phyloP scores from a whole-genome alignment of 2,888 invertebrate genomes.

The Tenthredo amoena region DNA sequence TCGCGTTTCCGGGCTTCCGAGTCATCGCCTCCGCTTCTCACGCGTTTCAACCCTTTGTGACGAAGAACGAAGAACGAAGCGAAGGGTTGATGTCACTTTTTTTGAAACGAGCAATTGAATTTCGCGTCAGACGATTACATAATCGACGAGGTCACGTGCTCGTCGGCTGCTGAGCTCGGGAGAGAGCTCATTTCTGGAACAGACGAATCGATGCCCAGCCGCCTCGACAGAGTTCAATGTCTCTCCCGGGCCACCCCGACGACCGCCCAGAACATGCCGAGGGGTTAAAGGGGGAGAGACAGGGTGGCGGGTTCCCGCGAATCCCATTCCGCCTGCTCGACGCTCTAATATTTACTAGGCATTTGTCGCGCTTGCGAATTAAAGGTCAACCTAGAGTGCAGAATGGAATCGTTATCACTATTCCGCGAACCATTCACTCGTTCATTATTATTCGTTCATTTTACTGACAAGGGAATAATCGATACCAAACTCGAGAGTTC shows the following conservation, averaged over 20 bases:
- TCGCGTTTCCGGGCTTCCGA: not conserved
- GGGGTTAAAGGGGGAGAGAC: conserved; percentile 52
- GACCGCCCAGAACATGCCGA: conserved; percentile 62
- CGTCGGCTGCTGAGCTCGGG: conserved; percentile 56
- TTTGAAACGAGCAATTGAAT: conserved; percentile 4
- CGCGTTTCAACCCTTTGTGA: not conserved
- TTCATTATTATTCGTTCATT: not conserved
- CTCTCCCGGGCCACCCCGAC: conserved; percentile 72
- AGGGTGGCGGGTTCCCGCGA: conserved; percentile 39
- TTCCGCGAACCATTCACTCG: conserved; percentile 22
- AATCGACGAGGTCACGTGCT: conserved; percentile 61
- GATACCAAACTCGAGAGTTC: not conserved
- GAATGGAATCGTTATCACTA: conserved; percentile 45
- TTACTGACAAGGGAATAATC: not conserved
- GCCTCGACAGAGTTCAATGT: conserved; percentile 75
- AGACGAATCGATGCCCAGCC: conserved; percentile 73
- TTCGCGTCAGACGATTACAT: conserved; percentile 58
- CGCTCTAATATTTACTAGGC: conserved; percentile 56
- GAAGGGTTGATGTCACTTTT: not conserved
- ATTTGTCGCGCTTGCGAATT: conserved; percentile 54
- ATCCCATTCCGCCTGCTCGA: conserved; percentile 56
- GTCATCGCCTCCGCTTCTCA: not conserved
- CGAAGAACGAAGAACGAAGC: not conserved
- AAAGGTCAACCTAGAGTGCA: conserved; percentile 46
- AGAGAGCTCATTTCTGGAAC: conserved; percentile 71